Percentiles rank a stretch among this genome's conserved stretches.
Conservation (phyloP, 2,888 invertebrate species). For the Pollenia labialis region DNA sequence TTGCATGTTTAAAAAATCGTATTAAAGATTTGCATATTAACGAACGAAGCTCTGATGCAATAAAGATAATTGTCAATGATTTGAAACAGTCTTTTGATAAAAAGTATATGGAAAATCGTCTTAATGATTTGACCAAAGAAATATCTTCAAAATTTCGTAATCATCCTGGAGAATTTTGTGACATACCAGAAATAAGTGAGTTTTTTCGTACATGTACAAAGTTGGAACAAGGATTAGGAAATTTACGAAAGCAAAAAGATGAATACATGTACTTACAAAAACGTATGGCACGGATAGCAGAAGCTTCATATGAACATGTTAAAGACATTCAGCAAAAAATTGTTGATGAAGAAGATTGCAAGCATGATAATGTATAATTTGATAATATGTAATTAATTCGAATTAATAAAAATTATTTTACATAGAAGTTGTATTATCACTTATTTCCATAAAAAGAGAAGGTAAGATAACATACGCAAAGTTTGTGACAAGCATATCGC, state of each 20-base stretch:
- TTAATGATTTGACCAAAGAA: slow-evolving; percentile 78
- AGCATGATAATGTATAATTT: slow-evolving; percentile 56
- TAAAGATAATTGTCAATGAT: slow-evolving; percentile 73
- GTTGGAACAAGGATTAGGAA: slow-evolving; percentile 79
- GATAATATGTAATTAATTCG: too few relatives aligned
- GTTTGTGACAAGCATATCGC: too few relatives aligned
- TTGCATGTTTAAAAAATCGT: slow-evolving; percentile 77
- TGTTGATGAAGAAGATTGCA: neutral
- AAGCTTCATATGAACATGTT: slow-evolving; percentile 78
- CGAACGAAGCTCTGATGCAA: slow-evolving; percentile 73
- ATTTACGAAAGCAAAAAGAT: slow-evolving; percentile 77
- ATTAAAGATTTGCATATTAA: slow-evolving; percentile 80
- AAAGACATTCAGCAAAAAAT: slow-evolving; percentile 77
- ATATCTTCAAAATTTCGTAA: slow-evolving; percentile 78
- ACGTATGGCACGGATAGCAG: slow-evolving; percentile 78
- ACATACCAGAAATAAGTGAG: slow-evolving; percentile 81
- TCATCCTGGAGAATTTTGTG: slow-evolving; percentile 82
- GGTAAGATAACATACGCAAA: too few relatives aligned
- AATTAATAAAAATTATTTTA: too few relatives aligned
- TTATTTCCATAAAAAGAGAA: too few relatives aligned
- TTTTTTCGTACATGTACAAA: slow-evolving; percentile 82
- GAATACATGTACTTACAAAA: slow-evolving; percentile 78
- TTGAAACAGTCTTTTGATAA: slow-evolving; percentile 77
- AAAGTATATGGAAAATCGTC: slow-evolving; percentile 76
- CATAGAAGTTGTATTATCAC: too few relatives aligned